Percentiles rank a stretch among this genome's conserved stretches.
These are phyloP conservation scores for Gyrodactylus bullatarudis DNA, from an alignment of 1,140 invertebrate species.

Conservation along the genomic window DNA sequence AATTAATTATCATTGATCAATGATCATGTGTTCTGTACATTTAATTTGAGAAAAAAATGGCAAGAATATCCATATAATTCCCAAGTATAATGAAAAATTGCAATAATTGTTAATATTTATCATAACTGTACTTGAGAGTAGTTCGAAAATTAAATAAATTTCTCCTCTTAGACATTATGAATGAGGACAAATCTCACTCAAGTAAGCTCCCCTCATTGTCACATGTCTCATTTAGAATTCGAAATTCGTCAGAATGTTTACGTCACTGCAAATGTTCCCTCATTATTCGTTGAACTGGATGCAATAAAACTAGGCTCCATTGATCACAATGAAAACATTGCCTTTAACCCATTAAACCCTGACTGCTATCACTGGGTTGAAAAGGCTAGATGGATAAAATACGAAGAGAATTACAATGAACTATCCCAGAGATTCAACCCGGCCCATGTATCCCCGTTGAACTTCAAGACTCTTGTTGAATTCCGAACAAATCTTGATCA, in stretches of 20 bases:
- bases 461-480: background rate
- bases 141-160: no score
- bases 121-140: no score
- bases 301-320: background rate
- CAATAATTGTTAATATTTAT: no score
- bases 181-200: background rate
- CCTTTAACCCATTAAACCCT: background rate
- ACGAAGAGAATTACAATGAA: slow-evolving; percentile 4
- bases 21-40: no score
- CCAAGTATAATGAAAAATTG: no score
- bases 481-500: background rate
- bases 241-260: background rate
- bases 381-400: background rate
- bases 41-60: no score
- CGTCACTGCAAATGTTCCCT: background rate
- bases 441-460: slow-evolving; percentile 1
- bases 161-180: no score
- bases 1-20: no score
- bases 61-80: no score
- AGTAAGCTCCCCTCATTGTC: no score
- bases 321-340: background rate
- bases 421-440: background rate
- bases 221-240: no score
- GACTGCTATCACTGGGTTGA: background rate
- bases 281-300: background rate